Conservation (phyloP, 2,113 vertebrate genomes). For the Alethe castanea region DNA sequence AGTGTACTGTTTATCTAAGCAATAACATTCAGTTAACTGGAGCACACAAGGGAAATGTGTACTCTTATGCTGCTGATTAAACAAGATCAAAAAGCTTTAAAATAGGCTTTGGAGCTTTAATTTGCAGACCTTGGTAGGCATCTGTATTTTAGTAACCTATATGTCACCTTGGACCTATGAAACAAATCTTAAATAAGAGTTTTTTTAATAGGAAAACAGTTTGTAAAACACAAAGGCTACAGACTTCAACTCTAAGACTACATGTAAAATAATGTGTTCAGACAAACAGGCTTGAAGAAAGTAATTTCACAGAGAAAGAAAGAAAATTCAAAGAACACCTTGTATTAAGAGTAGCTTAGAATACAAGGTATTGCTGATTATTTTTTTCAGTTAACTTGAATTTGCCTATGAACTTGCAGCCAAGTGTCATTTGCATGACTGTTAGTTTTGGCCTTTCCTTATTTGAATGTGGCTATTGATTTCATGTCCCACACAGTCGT, state of each 20-base stretch:
- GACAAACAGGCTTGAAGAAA: background rate
- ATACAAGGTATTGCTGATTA: background rate
- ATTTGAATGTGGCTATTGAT: background rate
- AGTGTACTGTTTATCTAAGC: constrained; percentile 43
- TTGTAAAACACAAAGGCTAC: background rate
- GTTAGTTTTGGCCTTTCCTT: background rate
- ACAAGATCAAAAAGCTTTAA: constrained; percentile 36
- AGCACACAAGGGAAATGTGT: background rate
- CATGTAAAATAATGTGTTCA: background rate
- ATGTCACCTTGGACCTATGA: background rate
- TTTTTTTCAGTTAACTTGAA: background rate
- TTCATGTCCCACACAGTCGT: background rate
- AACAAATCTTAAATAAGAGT: background rate
- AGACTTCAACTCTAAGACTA: background rate
- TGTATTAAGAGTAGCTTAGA: background rate
- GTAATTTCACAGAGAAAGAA: background rate
- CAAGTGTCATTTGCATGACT: background rate
- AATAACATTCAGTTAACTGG: constrained; percentile 34
- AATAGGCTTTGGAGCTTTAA: constrained; percentile 17
- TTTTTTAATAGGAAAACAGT: background rate
- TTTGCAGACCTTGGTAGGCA: background rate
- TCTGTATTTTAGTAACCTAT: background rate
- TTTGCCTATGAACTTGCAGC: background rate
- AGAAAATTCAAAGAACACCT: background rate
- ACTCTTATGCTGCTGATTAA: constrained; percentile 39